Conservation (phyloP, 2,797 vertebrate species). For the Pygocentrus nattereri region DNA sequence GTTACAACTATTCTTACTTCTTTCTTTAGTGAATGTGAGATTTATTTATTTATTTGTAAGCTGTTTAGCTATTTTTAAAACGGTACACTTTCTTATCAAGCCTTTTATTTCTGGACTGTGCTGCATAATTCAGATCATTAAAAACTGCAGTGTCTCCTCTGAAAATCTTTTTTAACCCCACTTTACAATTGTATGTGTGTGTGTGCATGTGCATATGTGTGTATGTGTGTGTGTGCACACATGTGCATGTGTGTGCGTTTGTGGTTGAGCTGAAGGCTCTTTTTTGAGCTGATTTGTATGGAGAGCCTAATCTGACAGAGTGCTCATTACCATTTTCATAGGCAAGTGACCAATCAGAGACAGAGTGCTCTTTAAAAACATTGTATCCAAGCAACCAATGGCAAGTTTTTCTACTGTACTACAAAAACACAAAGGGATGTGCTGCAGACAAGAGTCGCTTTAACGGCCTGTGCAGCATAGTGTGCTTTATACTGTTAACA, state of each 20-base stretch:
- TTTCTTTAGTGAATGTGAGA: background rate
- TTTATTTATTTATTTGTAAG: background rate
- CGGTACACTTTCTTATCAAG: no score
- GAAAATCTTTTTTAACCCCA: background rate
- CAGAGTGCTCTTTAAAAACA: slow-evolving; percentile 13
- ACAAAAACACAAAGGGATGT: slow-evolving; percentile 2
- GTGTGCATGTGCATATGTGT: background rate
- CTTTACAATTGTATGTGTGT: background rate
- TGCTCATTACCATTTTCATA: slow-evolving; percentile 28
- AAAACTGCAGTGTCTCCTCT: no score
- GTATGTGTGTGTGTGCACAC: background rate
- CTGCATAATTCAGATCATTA: no score
- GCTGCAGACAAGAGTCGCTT: background rate
- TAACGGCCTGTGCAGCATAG: background rate
- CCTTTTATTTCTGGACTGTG: no score
- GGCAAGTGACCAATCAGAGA: slow-evolving; percentile 23
- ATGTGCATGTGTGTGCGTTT: background rate
- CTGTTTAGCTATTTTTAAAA: background rate
- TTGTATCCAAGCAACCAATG: slow-evolving; percentile 32
- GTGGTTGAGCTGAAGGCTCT: background rate
- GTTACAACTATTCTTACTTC: background rate
- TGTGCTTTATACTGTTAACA: background rate
- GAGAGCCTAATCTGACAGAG: slow-evolving; percentile 19
- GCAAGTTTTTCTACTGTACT: slow-evolving; percentile 20
- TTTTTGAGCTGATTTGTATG: slow-evolving; percentile 12